Percentiles rank a stretch among this genome's conserved stretches.
Evolutionary conservation across 2,888 invertebrate species (phyloP).

Genomic region (Diaphora mendica): DNA sequence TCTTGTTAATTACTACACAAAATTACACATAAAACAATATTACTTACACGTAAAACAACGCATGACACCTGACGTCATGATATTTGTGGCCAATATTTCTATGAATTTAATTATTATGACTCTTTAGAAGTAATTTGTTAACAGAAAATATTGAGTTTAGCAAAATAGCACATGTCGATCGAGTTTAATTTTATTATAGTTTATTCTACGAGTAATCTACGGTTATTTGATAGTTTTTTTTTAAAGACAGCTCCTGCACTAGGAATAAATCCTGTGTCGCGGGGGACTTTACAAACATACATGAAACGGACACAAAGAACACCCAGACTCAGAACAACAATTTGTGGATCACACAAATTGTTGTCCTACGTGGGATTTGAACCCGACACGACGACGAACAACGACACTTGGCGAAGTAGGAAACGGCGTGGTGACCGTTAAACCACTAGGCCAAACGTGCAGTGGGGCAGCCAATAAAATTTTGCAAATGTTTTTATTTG

Average conservation of each 20-base stretch:
- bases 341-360: too few relatives aligned
- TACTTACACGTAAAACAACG: slow-evolving; percentile 27
- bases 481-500: neutral
- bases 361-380: too few relatives aligned
- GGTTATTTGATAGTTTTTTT: neutral
- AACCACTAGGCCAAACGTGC: too few relatives aligned
- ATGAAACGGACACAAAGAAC: too few relatives aligned
- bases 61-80: slow-evolving; percentile 32
- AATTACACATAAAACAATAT: slow-evolving; percentile 3
- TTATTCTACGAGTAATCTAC: neutral
- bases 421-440: too few relatives aligned
- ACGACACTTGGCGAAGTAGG: too few relatives aligned
- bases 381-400: too few relatives aligned
- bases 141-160: slow-evolving; percentile 4
- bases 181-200: neutral
- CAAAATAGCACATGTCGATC: neutral
- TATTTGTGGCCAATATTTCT: slow-evolving; percentile 32
- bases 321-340: too few relatives aligned
- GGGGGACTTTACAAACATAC: too few relatives aligned
- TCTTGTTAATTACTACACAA: slow-evolving; percentile 23
- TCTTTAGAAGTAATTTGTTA: slow-evolving; percentile 21
- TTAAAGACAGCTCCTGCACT: too few relatives aligned
- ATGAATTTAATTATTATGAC: slow-evolving; percentile 24
- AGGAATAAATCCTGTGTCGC: too few relatives aligned
- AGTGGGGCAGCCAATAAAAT: too few relatives aligned